Conservation (phyloP, 2,113 vertebrate genomes). For the Platysternon megacephalum region DNA sequence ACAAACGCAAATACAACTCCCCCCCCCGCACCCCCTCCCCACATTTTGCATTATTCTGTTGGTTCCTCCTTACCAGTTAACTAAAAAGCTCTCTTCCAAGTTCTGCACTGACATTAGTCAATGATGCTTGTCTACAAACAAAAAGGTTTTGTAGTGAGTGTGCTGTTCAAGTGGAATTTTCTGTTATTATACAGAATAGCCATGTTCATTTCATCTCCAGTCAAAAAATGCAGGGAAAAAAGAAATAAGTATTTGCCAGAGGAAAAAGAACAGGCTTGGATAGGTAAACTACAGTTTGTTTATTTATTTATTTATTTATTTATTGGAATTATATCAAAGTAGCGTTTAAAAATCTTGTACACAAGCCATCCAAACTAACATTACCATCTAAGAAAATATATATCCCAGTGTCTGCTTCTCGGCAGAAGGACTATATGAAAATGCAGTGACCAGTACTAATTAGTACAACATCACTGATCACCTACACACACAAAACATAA, state of each 20-base stretch:
- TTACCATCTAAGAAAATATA: neutral
- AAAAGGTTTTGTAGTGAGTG: neutral
- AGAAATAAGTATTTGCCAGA: neutral
- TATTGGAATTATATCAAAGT: neutral
- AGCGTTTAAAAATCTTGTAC: neutral
- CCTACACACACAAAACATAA: neutral
- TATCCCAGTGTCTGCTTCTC: neutral
- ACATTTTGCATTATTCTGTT: neutral
- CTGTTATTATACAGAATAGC: neutral
- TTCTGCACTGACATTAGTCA: neutral
- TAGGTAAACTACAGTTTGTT: neutral
- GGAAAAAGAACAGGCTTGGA: neutral
- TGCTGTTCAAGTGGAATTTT: neutral
- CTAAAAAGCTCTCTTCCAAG: neutral
- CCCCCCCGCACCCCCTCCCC: neutral
- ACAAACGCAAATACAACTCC: neutral
- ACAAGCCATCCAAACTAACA: neutral
- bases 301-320: neutral
- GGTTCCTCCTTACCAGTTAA: neutral
- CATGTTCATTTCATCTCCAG: neutral
- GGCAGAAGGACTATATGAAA: neutral
- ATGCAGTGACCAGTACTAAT: conserved; percentile 16
- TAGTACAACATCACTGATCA: neutral
- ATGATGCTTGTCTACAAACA: neutral
- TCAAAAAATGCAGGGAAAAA: neutral